Conservation (phyloP, 37 sponge, comb jelly and placozoan species). For the Haliclona indistincta region DNA sequence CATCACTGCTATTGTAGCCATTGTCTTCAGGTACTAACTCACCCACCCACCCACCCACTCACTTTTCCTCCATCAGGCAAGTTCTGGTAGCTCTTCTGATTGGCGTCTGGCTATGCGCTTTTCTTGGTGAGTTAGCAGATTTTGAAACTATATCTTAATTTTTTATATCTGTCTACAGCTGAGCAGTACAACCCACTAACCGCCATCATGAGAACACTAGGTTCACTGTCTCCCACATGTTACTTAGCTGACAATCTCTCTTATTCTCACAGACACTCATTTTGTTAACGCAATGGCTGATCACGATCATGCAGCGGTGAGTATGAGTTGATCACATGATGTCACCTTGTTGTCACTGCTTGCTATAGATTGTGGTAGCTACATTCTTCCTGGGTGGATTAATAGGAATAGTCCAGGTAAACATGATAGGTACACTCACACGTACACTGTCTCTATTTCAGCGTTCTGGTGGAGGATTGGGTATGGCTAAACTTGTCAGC, state of each 20-base stretch:
- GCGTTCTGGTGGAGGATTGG: conserved; percentile 42
- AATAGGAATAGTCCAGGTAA: conserved; percentile 54
- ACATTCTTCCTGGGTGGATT: conserved; percentile 53
- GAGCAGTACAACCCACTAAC: conserved; percentile 24
- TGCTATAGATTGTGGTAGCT: conserved; percentile 34
- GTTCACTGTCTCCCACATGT: neutral
- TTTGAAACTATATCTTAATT: neutral
- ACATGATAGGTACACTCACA: neutral
- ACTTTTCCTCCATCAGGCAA: too few relatives aligned
- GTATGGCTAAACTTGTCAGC: conserved; percentile 17
- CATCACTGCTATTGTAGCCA: conserved; percentile 34
- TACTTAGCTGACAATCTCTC: neutral
- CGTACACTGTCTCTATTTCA: neutral
- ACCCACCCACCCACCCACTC: too few relatives aligned
- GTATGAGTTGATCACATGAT: neutral
- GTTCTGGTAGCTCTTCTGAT: conserved; percentile 37
- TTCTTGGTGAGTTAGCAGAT: conserved; percentile 26
- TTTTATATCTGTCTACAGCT: neutral
- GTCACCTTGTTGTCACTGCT: neutral
- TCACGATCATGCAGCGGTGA: conserved; percentile 26
- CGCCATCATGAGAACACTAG: conserved; percentile 29
- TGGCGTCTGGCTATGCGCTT: conserved; percentile 43
- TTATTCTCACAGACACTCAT: conserved; percentile 18
- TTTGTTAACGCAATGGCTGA: conserved; percentile 28
- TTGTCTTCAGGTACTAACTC: conserved; percentile 47